phyloP scores from a whole-genome alignment of 2,113 vertebrate genomes.

The Microtus richardsoni region DNA sequence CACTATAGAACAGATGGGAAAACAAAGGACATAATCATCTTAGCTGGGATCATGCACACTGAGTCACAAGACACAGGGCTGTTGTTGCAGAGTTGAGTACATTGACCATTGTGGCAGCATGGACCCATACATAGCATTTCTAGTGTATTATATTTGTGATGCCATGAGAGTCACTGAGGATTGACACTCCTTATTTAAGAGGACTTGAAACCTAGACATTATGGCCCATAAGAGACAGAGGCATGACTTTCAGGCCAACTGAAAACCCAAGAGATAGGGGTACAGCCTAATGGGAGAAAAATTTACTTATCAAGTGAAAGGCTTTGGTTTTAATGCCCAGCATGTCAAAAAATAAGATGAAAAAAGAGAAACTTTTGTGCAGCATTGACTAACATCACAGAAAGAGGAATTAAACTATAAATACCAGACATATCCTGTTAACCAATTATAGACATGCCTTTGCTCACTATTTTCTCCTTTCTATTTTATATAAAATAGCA shows the following conservation, averaged over 20 bases:
- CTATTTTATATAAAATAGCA: neutral
- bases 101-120: neutral
- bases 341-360: neutral
- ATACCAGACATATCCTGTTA: neutral
- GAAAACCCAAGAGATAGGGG: neutral
- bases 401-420: neutral
- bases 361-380: neutral
- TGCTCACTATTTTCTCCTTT: neutral
- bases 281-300: neutral
- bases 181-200: neutral
- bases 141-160: neutral
- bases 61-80: neutral
- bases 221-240: neutral
- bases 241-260: neutral
- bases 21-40: neutral
- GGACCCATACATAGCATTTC: neutral
- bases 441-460: neutral
- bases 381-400: neutral
- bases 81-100: no score
- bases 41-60: no score
- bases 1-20: neutral
- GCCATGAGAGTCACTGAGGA: neutral
- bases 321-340: neutral
- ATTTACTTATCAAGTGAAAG: neutral
- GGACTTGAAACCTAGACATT: neutral